Base-by-base conservation (phyloP, 2,888 invertebrate genomes). In the Apamea epomidion region DNA sequence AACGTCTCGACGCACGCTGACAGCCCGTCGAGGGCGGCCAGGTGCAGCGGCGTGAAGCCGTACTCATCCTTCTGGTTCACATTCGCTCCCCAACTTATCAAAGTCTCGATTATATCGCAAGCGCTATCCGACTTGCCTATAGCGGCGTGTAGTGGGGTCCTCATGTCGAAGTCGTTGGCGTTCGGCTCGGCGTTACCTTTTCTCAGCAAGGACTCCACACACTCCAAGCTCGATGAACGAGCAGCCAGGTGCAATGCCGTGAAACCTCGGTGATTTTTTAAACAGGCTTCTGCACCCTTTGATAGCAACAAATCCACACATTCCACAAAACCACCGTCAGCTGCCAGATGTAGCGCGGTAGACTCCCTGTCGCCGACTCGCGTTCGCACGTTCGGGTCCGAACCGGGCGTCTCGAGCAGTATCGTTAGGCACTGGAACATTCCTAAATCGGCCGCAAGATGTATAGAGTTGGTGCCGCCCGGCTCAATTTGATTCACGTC, bases 161-260 rank as follows among this genome's bases (percentile, higher is more conserved):
- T 97, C 91, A 98, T 98, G 93, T 99, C 98, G 86, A 98, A 98
- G 93, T 99, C 99, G 90, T 98, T 98, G 0, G 98, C 97, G 92
- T 98, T 98, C 0, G 98, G 98, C 91, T 99, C 98, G 0, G 98
- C 98, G 88, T 98, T 98, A 3, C 98, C 98, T 93, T 98, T 98
- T 68, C 98, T 97, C 45, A 99, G 93, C 68, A 99, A 95, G 3
- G 98, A 97, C 90, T 99, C 98, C 0, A 99, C 98, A 91, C 98
- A 98, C 92, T 99, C 99, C 76, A 98, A 96, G 71, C 98, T 98
- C 77, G 99, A 98, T 0, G 98, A 98, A 58, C 98, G 97, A 2
- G 98, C 98, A 0, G 99, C 99, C 87, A 99, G 95, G 94, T 99
- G 99, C 48, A 99, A 95, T 0, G 99, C 98, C 0, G 99, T 98